phyloP scores from a whole-genome alignment of 2,113 vertebrate genomes.

The Recurvirostra avosetta region DNA sequence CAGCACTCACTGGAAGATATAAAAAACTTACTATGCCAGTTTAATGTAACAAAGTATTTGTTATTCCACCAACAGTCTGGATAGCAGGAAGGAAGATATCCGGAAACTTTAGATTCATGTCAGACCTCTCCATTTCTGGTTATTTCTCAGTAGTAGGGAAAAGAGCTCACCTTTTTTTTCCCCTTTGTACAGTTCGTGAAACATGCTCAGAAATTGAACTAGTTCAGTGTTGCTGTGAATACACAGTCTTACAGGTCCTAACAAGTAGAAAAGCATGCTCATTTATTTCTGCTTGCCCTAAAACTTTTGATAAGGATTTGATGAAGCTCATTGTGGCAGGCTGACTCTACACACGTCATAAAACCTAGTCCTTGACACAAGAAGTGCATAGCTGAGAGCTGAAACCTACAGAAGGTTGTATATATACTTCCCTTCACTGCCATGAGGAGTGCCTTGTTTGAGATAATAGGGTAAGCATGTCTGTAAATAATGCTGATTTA shows the following conservation, averaged over 20 bases:
- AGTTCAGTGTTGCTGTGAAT: background rate
- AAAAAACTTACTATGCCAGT: background rate
- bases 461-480: background rate
- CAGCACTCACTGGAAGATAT: background rate
- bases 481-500: background rate
- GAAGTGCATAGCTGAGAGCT: background rate
- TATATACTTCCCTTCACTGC: background rate
- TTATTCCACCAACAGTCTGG: background rate
- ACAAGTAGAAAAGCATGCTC: background rate
- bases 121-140: background rate
- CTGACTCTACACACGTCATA: background rate
- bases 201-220: background rate
- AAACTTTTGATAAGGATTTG: background rate
- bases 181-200: background rate
- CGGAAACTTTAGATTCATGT: background rate
- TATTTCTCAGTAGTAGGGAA: background rate
- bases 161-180: background rate
- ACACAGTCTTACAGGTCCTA: background rate
- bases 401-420: background rate
- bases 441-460: background rate
- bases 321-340: background rate
- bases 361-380: background rate
- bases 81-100: background rate
- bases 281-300: background rate
- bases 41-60: background rate